Conservation (phyloP, 2,113 vertebrate species). For the Scatophagus argus region DNA sequence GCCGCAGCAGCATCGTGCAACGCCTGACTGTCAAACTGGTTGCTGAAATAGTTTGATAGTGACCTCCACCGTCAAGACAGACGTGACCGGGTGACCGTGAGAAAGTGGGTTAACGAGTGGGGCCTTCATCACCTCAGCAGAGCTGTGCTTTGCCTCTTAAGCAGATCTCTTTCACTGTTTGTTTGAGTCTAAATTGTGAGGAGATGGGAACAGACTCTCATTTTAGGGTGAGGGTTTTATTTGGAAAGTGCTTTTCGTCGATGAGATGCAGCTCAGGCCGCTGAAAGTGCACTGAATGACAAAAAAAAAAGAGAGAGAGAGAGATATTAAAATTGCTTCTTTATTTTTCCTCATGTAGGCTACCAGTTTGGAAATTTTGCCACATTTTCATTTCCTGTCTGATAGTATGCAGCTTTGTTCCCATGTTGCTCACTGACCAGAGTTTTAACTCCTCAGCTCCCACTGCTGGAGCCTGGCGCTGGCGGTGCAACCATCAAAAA, state of each 20-base stretch:
- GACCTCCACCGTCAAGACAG: constrained; percentile 25
- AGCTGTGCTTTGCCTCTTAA: constrained; percentile 46
- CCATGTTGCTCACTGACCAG: background rate
- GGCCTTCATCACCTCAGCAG: constrained; percentile 19
- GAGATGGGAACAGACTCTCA: background rate
- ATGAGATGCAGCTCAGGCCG: background rate
- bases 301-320: background rate
- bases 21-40: background rate
- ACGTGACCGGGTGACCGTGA: constrained; percentile 40
- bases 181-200: background rate
- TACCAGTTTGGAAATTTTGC: background rate
- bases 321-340: background rate
- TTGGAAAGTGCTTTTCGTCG: background rate
- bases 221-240: background rate
- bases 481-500: constrained; percentile 14
- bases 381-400: constrained; percentile 12
- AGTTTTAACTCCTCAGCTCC: constrained; percentile 36
- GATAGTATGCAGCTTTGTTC: background rate
- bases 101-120: constrained; percentile 44
- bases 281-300: background rate
- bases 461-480: constrained; percentile 15
- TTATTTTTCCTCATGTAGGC: background rate
- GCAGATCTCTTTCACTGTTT: constrained; percentile 6
- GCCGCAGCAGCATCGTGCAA: constrained; percentile 5
- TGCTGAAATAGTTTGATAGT: constrained; percentile 26